Conservation (phyloP, 1,140 invertebrate species). For the Papilio glaucus region DNA sequence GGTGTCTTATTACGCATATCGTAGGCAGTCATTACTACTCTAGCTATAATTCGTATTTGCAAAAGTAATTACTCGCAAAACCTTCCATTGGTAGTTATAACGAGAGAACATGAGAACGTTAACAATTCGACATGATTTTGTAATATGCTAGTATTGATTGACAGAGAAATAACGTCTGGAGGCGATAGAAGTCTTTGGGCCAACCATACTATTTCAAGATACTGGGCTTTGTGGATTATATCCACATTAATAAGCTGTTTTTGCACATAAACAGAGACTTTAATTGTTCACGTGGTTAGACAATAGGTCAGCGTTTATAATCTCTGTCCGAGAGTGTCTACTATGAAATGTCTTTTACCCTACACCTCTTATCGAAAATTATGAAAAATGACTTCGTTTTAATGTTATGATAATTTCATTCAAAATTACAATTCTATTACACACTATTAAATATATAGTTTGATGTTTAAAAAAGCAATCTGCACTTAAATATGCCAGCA, state of each 20-base stretch:
- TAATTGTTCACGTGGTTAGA: not conserved
- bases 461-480: too few species aligned
- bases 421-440: too few species aligned
- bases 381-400: too few species aligned
- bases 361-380: too few species aligned
- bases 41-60: not conserved
- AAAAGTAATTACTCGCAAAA: constrained; percentile 23
- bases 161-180: constrained; percentile 29
- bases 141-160: constrained; percentile 34
- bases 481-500: too few species aligned
- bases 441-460: too few species aligned
- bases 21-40: constrained; percentile 19
- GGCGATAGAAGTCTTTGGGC: constrained; percentile 10
- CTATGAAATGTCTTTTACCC: too few species aligned
- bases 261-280: not conserved
- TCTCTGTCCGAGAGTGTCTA: too few species aligned
- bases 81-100: constrained; percentile 9
- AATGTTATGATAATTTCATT: too few species aligned
- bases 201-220: constrained; percentile 17
- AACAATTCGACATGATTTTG: constrained; percentile 18
- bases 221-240: not conserved
- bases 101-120: not conserved
- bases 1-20: constrained; percentile 22
- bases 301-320: too few species aligned
- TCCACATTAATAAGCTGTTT: constrained; percentile 2